Evolutionary conservation across 1,140 invertebrate genomes (phyloP).

Genomic region (Ceratitis capitata): DNA sequence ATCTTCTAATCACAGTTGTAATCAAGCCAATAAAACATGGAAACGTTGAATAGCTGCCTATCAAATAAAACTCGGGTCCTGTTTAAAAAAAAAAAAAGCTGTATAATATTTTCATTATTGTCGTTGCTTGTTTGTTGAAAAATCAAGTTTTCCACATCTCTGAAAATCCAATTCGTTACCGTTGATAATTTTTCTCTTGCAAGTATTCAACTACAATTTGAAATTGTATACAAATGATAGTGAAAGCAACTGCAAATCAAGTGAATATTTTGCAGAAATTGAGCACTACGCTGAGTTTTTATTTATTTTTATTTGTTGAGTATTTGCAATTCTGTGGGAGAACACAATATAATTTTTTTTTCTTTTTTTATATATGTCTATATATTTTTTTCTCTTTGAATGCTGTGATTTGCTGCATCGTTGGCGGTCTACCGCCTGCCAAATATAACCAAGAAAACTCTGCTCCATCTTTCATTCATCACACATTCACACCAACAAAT

Average conservation of each 20-base stretch:
- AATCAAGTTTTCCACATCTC: neutral
- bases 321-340: neutral
- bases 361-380: neutral
- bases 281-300: neutral
- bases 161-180: conserved; percentile 36
- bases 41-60: conserved; percentile 26
- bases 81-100: neutral
- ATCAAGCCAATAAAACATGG: conserved; percentile 1
- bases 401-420: neutral
- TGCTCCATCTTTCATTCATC: neutral
- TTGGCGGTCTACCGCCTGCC: conserved; percentile 5
- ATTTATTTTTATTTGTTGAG: neutral
- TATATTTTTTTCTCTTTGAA: neutral
- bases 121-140: neutral
- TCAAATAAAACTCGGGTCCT: conserved; percentile 9
- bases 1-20: neutral
- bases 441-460: conserved; percentile 35
- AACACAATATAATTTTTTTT: neutral
- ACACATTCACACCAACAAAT: neutral
- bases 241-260: conserved; percentile 7
- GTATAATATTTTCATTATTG: neutral
- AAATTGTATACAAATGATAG: neutral
- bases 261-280: neutral
- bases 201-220: neutral
- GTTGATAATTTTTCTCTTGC: neutral